phyloP scores from a whole-genome alignment of 2,113 vertebrate species.

The Cyprinodon brontotheroides region DNA sequence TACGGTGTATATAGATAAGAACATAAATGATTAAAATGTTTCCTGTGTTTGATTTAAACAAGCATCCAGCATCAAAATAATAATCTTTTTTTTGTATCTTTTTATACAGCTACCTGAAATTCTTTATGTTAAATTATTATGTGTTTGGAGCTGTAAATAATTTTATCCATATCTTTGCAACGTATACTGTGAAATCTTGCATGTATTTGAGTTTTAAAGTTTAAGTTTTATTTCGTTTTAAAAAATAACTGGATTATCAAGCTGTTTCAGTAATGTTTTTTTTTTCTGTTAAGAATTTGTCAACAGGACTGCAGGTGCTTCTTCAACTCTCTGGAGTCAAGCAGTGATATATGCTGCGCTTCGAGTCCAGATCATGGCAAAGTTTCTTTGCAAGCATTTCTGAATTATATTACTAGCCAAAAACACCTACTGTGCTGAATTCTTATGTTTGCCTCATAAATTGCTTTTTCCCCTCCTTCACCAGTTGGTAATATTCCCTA shows the following conservation, averaged over 20 bases:
- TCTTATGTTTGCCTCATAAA: slow-evolving; percentile 29
- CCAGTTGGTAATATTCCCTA: slow-evolving; percentile 5
- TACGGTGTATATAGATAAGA: too few relatives aligned
- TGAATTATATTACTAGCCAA: background rate
- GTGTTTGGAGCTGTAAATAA: too few relatives aligned
- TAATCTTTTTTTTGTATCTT: too few relatives aligned
- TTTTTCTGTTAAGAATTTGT: slow-evolving; percentile 10
- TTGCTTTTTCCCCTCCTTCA: slow-evolving; percentile 20
- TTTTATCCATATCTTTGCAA: too few relatives aligned
- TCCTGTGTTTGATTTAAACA: too few relatives aligned
- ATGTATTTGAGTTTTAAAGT: background rate
- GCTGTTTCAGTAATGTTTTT: slow-evolving; percentile 12
- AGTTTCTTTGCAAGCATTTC: slow-evolving; percentile 3
- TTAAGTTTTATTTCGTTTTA: background rate
- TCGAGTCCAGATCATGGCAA: background rate
- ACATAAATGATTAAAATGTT: too few relatives aligned
- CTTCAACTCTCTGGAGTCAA: slow-evolving; percentile 29
- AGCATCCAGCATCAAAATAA: too few relatives aligned
- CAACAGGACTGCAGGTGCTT: slow-evolving; percentile 29
- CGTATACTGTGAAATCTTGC: background rate
- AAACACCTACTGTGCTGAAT: slow-evolving; percentile 9
- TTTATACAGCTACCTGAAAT: too few relatives aligned
- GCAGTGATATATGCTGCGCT: slow-evolving; percentile 15
- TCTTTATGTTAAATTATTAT: too few relatives aligned
- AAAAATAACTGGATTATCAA: background rate